Conservation (phyloP, 2,888 invertebrate genomes). For the Marronus borbonicus region DNA sequence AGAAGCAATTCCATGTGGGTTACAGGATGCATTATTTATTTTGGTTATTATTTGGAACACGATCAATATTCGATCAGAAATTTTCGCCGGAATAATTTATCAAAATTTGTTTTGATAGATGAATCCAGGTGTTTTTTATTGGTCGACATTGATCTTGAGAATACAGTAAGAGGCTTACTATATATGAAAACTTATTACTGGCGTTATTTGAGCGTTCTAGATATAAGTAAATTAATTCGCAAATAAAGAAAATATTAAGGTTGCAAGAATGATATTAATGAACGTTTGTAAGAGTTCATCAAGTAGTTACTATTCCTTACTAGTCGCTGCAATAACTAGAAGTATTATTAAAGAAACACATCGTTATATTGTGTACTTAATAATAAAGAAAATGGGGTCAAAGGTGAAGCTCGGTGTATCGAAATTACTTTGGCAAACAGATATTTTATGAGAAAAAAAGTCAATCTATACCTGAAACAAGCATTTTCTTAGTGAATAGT, state of each 20-base stretch:
- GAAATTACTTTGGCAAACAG: no score
- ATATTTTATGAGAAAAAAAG: no score
- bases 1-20: background rate
- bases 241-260: background rate
- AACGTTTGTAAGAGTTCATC: no score
- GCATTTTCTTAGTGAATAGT: no score
- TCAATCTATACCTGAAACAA: no score
- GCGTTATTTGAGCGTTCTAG: background rate
- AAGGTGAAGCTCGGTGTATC: no score
- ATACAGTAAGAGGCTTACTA: background rate
- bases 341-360: no score
- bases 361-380: no score
- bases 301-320: background rate
- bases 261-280: background rate
- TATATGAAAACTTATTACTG: background rate
- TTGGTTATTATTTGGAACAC: background rate
- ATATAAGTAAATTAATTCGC: background rate
- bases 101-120: background rate
- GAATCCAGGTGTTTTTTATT: background rate
- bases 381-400: no score
- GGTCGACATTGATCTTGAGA: slow-evolving; percentile 3
- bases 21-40: slow-evolving; percentile 1
- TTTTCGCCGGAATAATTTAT: slow-evolving; percentile 2
- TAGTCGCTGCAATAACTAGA: no score
- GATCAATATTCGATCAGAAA: slow-evolving; percentile 2